Conservation (phyloP, 2,113 vertebrate genomes). For the Pipa parva region DNA sequence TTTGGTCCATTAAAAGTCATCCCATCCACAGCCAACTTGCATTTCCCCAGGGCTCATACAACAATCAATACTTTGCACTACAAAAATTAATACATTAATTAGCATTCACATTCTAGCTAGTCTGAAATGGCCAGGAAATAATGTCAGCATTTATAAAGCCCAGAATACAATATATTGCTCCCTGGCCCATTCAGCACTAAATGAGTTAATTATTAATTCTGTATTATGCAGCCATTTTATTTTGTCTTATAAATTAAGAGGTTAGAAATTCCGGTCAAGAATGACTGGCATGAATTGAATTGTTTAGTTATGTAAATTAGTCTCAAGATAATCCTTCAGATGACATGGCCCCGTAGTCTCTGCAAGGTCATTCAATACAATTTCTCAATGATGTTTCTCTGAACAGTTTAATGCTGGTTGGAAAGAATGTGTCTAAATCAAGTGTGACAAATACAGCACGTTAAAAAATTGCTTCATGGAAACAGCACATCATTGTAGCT, state of each 20-base stretch:
- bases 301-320: constrained; percentile 34
- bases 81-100: constrained; percentile 4
- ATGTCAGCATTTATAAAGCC: constrained; percentile 3
- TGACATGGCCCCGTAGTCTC: constrained; percentile 18
- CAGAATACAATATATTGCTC: not conserved
- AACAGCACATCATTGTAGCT: not conserved
- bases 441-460: not conserved
- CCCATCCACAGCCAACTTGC: too few species aligned
- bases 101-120: constrained; percentile 6
- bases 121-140: constrained; percentile 11
- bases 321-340: constrained; percentile 38
- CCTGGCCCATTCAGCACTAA: constrained; percentile 2
- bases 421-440: not conserved
- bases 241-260: constrained; percentile 34
- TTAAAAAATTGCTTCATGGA: not conserved
- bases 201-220: constrained; percentile 37
- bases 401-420: not conserved
- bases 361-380: constrained; percentile 18
- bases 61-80: too few species aligned
- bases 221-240: constrained; percentile 20
- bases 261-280: constrained; percentile 34
- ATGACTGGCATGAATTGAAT: constrained; percentile 25
- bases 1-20: too few species aligned
- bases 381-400: constrained; percentile 23
- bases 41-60: not conserved